phyloP scores from a whole-genome alignment of 2,797 vertebrate genomes.

The Gambelia wislizenii region DNA sequence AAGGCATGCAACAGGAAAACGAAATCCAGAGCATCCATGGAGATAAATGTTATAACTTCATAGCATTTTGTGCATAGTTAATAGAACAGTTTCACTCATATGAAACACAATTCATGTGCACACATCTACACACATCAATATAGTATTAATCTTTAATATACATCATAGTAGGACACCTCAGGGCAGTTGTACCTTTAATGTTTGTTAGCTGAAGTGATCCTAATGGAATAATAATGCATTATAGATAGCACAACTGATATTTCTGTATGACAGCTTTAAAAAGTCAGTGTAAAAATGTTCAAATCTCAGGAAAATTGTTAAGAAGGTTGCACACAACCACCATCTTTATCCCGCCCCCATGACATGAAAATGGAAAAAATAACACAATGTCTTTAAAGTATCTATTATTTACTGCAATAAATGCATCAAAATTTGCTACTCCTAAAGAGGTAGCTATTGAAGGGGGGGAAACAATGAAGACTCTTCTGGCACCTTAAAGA shows the following conservation, averaged over 20 bases:
- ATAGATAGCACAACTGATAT: not conserved
- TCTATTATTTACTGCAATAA: not conserved
- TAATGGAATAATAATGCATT: constrained; percentile 30
- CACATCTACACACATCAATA: not conserved
- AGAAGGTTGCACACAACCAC: not conserved
- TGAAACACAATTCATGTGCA: constrained; percentile 9
- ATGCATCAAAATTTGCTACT: not conserved
- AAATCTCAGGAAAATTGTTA: not conserved
- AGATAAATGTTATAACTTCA: constrained; percentile 54
- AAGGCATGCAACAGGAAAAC: constrained; percentile 55
- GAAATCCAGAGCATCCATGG: not conserved
- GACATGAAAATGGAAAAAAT: not conserved
- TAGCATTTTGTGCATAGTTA: constrained; percentile 32
- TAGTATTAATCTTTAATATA: constrained; percentile 24
- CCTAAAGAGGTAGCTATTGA: not conserved
- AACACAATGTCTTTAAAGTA: not conserved
- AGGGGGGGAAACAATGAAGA: not conserved
- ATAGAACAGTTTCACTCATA: constrained; percentile 24
- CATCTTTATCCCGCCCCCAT: fast-evolving
- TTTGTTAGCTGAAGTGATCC: constrained; percentile 43
- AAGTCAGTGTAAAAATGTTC: not conserved
- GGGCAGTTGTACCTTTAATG: constrained; percentile 7
- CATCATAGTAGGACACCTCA: not conserved
- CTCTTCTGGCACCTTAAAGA: not conserved
- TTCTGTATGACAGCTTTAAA: constrained; percentile 2